Evolutionary conservation across 2,797 vertebrate species (phyloP).

Genomic region (Tangara arthus): DNA sequence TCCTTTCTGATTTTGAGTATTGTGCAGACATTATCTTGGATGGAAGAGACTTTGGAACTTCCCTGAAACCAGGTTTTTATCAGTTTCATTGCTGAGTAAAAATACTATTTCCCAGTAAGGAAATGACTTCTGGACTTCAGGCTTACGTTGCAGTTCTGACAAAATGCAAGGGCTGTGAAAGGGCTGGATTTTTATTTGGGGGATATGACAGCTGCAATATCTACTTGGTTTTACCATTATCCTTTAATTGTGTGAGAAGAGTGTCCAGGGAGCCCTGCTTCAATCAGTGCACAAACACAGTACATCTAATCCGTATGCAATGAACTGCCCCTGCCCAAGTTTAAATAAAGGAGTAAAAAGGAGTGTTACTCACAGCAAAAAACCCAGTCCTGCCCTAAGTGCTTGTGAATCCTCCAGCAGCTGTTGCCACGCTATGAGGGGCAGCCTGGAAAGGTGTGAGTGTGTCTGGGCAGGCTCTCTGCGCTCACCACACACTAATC

Average conservation of each 20-base stretch:
- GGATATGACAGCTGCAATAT: background rate
- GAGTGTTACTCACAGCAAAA: background rate
- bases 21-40: background rate
- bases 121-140: background rate
- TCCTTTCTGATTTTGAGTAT: background rate
- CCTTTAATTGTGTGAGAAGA: background rate
- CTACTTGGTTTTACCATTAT: background rate
- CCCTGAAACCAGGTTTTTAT: background rate
- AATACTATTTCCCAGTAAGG: background rate
- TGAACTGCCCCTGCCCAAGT: background rate
- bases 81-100: background rate
- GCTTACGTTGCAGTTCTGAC: background rate
- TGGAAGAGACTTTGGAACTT: background rate
- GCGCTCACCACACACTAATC: background rate
- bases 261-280: background rate
- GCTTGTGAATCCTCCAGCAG: background rate
- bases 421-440: rapidly evolving
- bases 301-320: background rate
- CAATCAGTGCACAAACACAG: background rate
- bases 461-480: background rate
- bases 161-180: background rate
- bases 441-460: background rate
- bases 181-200: background rate
- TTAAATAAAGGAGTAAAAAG: background rate
- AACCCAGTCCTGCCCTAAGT: background rate